Percentiles rank a stretch among this genome's conserved stretches.
phyloP scores from a whole-genome alignment of 2,888 invertebrate species.

The Patella caerulea region DNA sequence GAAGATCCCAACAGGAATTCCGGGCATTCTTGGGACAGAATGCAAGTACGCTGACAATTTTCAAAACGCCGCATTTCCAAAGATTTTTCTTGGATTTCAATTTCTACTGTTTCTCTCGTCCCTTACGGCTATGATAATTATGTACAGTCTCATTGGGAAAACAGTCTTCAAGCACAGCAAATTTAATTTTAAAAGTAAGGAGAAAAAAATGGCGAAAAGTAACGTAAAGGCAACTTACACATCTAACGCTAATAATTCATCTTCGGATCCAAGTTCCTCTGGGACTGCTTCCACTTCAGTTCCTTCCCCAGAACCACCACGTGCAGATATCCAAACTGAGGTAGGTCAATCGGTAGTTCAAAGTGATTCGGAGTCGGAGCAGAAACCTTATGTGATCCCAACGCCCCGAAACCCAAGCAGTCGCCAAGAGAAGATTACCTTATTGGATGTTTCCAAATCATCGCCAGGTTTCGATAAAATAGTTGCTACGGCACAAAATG shows the following conservation, averaged over 20 bases:
- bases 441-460: not conserved
- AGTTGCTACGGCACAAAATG: not conserved
- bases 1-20: not conserved
- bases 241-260: not conserved
- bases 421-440: not conserved
- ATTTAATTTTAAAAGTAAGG: not conserved
- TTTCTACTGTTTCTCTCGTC: not conserved
- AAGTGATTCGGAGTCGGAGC: not conserved
- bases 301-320: not conserved
- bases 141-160: not conserved
- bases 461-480: not conserved
- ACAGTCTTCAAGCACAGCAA: not conserved
- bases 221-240: not conserved
- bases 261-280: not conserved
- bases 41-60: conserved; percentile 2
- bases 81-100: not conserved
- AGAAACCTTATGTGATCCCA: not conserved
- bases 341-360: not conserved
- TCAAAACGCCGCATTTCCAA: not conserved
- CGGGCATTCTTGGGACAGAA: not conserved
- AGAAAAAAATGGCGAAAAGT: not conserved
- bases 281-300: not conserved
- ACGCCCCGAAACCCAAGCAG: not conserved
- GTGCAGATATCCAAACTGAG: not conserved
- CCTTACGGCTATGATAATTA: not conserved